Percentiles rank a stretch among this genome's conserved stretches.
Evolutionary conservation across 2,113 vertebrate genomes (phyloP).

Genomic region (Arvicanthis niloticus): DNA sequence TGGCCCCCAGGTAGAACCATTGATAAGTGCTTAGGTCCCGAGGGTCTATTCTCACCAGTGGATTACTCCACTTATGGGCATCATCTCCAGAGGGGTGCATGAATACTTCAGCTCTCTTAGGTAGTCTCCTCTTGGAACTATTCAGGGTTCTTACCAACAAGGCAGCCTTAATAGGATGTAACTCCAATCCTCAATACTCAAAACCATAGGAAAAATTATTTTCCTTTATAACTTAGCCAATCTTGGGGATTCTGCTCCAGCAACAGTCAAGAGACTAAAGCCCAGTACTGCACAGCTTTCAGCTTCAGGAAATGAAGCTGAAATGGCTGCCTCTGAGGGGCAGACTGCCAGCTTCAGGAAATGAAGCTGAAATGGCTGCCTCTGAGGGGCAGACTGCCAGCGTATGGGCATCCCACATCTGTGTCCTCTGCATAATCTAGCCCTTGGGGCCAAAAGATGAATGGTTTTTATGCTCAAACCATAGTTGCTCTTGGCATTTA

Average conservation of each 20-base stretch:
- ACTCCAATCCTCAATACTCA: not conserved
- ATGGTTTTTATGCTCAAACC: not conserved
- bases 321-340: not conserved
- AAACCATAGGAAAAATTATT: not conserved
- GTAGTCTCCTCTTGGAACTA: not conserved
- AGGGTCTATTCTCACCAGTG: not conserved
- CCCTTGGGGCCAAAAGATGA: not conserved
- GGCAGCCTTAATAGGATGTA: not conserved
- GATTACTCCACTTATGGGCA: not conserved
- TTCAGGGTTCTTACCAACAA: not conserved
- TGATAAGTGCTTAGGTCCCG: not conserved
- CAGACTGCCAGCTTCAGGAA: not conserved
- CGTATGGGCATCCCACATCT: not conserved
- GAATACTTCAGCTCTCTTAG: not conserved
- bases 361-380: not conserved
- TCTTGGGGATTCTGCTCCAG: not conserved
- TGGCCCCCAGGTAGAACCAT: too few relatives aligned
- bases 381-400: not conserved
- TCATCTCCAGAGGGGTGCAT: not conserved
- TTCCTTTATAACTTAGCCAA: not conserved
- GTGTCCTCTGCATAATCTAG: not conserved
- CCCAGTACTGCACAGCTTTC: not conserved
- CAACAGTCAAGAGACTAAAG: not conserved
- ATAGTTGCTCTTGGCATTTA: not conserved
- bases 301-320: not conserved